Evolutionary conservation across 64 coral and sea anemone genomes (phyloP).

Genomic region (Porites lutea): DNA sequence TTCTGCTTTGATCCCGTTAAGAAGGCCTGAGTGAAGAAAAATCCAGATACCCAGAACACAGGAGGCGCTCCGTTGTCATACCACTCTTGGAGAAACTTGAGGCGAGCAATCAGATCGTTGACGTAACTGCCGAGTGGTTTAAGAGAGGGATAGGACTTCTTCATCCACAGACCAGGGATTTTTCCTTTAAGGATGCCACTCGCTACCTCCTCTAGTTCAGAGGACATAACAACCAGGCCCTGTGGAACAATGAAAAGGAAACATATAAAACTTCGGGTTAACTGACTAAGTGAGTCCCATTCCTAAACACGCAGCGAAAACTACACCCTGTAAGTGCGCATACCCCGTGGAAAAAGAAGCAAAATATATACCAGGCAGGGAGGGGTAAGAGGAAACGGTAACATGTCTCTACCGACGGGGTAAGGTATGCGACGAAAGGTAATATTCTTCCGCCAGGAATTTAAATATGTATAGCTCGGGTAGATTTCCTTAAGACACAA

Average conservation of each 20-base stretch:
- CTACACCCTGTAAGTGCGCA: too few species aligned
- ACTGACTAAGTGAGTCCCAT: too few species aligned
- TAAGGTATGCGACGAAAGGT: too few species aligned
- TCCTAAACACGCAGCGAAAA: too few species aligned
- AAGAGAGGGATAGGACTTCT: conserved; percentile 96
- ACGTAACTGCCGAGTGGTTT: conserved; percentile 98
- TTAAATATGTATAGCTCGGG: too few species aligned
- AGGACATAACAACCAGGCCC: conserved; percentile 99
- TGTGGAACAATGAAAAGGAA: background rate
- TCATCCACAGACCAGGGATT: conserved; percentile 99
- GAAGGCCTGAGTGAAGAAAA: conserved; percentile 99
- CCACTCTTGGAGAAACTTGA: conserved; percentile 98
- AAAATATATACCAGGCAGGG: too few species aligned
- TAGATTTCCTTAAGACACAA: too few species aligned
- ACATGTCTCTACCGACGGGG: too few species aligned
- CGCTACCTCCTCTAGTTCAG: conserved; percentile 94
- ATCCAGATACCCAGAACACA: conserved; percentile 97
- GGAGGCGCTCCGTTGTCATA: conserved; percentile 90
- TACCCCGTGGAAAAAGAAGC: too few species aligned
- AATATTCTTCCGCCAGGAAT: too few species aligned
- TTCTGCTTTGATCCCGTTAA: conserved; percentile 99
- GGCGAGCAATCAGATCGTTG: conserved; percentile 91
- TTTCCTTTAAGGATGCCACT: conserved; percentile 88
- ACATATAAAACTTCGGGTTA: background rate
- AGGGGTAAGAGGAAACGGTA: too few species aligned